Evolutionary conservation across 1,140 invertebrate species (phyloP).

Genomic region (Sitobion miscanthi): DNA sequence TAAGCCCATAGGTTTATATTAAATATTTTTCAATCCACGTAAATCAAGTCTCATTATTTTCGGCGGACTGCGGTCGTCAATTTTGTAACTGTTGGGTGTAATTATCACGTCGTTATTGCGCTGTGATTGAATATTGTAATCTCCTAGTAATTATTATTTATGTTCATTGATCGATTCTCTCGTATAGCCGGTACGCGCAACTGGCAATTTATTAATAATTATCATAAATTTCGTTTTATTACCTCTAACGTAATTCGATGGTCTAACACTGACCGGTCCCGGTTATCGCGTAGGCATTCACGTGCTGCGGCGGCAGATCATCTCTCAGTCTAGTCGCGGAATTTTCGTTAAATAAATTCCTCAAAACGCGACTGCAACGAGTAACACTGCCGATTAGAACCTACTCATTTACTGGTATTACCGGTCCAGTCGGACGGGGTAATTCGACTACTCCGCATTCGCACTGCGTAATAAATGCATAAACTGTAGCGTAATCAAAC

Average conservation of each 20-base stretch:
- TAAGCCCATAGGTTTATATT: neutral
- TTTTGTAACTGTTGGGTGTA: neutral
- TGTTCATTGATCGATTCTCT: neutral
- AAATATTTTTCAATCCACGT: neutral
- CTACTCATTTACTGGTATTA: neutral
- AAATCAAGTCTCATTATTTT: neutral
- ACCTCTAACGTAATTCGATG: neutral
- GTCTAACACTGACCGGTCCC: neutral
- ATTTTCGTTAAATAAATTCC: neutral
- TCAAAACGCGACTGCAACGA: neutral
- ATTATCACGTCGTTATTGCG: neutral
- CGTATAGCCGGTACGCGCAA: neutral
- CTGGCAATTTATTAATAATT: neutral
- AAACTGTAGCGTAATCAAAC: neutral
- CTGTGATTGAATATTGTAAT: neutral
- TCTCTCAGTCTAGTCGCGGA: neutral
- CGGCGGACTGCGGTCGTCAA: neutral
- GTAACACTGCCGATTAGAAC: neutral
- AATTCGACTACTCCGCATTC: neutral
- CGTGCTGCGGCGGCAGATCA: neutral
- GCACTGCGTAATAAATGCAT: neutral
- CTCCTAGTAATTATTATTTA: neutral
- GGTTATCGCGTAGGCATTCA: no score
- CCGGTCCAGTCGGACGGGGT: neutral
- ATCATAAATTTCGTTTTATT: neutral